Base-by-base conservation (phyloP, 1,140 invertebrate genomes). In the Lepidotrigona ventralis region DNA sequence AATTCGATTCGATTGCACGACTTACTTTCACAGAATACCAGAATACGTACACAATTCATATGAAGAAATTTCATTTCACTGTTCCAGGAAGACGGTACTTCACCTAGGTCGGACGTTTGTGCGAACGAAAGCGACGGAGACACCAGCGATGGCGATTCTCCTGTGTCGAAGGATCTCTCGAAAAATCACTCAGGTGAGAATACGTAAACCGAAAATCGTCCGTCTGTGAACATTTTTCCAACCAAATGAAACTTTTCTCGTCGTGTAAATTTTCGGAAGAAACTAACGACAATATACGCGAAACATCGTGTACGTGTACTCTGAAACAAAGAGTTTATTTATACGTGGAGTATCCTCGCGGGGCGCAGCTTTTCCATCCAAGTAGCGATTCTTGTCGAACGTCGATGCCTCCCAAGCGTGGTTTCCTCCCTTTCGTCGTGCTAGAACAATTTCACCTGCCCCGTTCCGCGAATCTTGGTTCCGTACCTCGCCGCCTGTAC, bases 71-170 rank as follows among this genome's bases (percentile, higher is more conserved):
- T 75, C 87, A 74, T 85, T 85, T 81, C 83, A 85, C 87, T 78
- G 81, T 92, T 90, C 88, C 90, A 94, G 93, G 93, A 94, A 85
- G 93, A 93, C 72, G 91, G 88, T 73, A 89, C 92, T 79, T 93
- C 93, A n/a, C 93, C 93, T 63, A 92, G 93, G 78, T 94, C 93
- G 76, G 93, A 94, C 87, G 91, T 93, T 70, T 93, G 93, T 85
- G 92, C 90, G 72, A 94, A 94, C 73, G 93, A 93, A 85, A 93
- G 93, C 89, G 93, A 94, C 86, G 93, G 89, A 79, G 93, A 94
- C 70, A 91, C 90, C 74, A 94, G 93, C 82, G 93, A 93, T 81
- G 92, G 92, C 58, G 93, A 94, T 71, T 92, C 92, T 83, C 90
- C 92, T 21, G 88, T 91, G 66, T 89, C 92, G 6, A 94, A 93